Percentiles rank a stretch among this genome's conserved stretches.
These are phyloP conservation scores for Rhinella marina DNA, from an alignment of 2,797 vertebrate genomes.

Conservation along the genomic window DNA sequence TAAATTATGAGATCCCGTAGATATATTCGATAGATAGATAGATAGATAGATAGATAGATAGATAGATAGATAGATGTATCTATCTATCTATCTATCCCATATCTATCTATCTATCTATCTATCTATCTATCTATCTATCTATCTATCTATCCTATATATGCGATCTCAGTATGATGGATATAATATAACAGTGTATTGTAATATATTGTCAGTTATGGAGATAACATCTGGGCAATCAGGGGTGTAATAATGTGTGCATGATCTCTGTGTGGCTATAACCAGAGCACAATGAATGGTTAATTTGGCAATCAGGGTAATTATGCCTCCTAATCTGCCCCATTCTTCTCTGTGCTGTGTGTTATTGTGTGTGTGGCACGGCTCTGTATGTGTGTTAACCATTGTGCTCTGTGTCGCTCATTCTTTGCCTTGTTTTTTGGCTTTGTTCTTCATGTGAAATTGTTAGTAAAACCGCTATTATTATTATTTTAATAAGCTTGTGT, in stretches of 20 bases:
- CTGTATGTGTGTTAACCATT: not conserved
- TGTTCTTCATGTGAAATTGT: not conserved
- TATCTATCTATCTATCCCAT: no score
- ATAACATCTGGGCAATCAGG: constrained; percentile 21
- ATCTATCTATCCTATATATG: no score
- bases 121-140: no score
- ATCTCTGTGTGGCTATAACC: constrained; percentile 25
- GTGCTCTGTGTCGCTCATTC: not conserved
- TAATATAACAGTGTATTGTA: constrained; percentile 5
- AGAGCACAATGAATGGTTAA: constrained; percentile 40
- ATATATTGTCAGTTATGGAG: constrained; percentile 5
- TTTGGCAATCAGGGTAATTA: constrained; percentile 40
- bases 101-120: no score
- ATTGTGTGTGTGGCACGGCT: constrained; percentile 5
- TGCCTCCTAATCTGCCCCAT: constrained; percentile 15
- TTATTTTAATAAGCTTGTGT: not conserved
- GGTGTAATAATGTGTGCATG: constrained; percentile 37
- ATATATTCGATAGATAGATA: not conserved
- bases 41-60: not conserved
- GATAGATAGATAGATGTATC: not conserved
- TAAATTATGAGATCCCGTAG: not conserved
- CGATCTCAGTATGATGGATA: not conserved
- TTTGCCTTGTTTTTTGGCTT: constrained; percentile 1
- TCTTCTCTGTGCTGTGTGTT: not conserved
- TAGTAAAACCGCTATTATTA: not conserved